Base-by-base conservation (phyloP, 2,888 invertebrate genomes). In the Andrena bicolor region DNA sequence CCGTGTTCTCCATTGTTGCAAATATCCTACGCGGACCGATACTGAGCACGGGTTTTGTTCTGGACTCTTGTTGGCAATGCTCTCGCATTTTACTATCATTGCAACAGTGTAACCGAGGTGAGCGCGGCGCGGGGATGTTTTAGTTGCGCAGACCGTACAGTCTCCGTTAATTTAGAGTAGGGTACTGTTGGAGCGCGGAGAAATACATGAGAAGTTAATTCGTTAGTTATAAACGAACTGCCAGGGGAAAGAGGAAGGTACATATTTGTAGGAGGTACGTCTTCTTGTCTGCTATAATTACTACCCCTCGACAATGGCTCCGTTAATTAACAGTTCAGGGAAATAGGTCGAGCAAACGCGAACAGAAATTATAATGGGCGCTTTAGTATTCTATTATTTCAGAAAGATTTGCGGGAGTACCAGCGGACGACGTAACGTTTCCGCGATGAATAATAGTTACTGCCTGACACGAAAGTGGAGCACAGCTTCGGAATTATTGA, bases 321-420 rank as follows among this genome's bases (percentile, higher is more conserved):
- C 79, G 86, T 86, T 89, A 90, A 90, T 90, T 90, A 89, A 85
- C 81, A 82, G 74, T 80, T 80, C 69, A 60, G 65, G 81, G 5
- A 85, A 89, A 86, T 71, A 81, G 74, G 87, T 83, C 87, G 85
- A 82, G 68, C 51, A 23, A 48, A 48, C 41, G 35, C 58, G 23
- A n/a, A 64, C 64, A 53, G 77, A 41, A 66, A 66, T 53, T 32
- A 60, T 60, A 70, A 70, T 60, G 35, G 60, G 28, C n/a, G 30
- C 58, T 70, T 41, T 35, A 35, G 70, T 60, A 70, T 70, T 60
- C 70, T 60, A 70, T 70, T 70, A 70, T 70, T 70, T 60, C 60
- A 28, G 60, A 28, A 41, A 70, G 60, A 70, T 63, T 63, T 63
- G 60, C 13, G n/a, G 16, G 13, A 7, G 60, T 5, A 8, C 30